Evolutionary conservation across 2,888 invertebrate species (phyloP).

Genomic region (Drosophila mimica): DNA sequence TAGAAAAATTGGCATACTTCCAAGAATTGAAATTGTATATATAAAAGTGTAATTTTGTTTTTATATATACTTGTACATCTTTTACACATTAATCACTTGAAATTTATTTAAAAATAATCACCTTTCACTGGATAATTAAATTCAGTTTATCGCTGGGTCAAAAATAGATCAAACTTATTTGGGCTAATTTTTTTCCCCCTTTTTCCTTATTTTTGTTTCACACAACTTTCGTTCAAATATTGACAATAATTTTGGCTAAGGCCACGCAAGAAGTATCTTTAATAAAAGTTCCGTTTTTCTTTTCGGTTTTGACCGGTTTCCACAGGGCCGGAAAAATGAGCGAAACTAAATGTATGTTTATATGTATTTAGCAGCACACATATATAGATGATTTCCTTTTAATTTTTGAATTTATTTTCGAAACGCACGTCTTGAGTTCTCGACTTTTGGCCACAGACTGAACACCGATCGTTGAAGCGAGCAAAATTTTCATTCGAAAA

Average conservation of each 20-base stretch:
- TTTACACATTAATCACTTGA: slow-evolving; percentile 7
- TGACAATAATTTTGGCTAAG: slow-evolving; percentile 42
- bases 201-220: slow-evolving; percentile 12
- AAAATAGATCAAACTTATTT: slow-evolving; percentile 3
- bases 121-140: slow-evolving; percentile 40
- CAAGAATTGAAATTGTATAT: slow-evolving; percentile 37
- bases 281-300: slow-evolving; percentile 4
- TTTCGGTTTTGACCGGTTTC: slow-evolving; percentile 56
- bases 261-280: slow-evolving; percentile 28
- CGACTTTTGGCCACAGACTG: slow-evolving; percentile 64
- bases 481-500: slow-evolving; percentile 41
- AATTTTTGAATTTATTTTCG: slow-evolving; percentile 27
- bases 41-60: not conserved
- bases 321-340: slow-evolving; percentile 50
- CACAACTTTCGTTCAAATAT: slow-evolving; percentile 24
- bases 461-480: slow-evolving; percentile 42
- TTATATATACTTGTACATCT: not conserved
- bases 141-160: not conserved
- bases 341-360: slow-evolving; percentile 19
- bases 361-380: slow-evolving; percentile 27
- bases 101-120: slow-evolving; percentile 30
- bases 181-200: slow-evolving; percentile 1
- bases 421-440: slow-evolving; percentile 68
- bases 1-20: slow-evolving; percentile 43
- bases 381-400: slow-evolving; percentile 20